Percentiles rank a stretch among this genome's conserved stretches.
phyloP scores from a whole-genome alignment of 1,140 invertebrate species.

The Hetaerina americana region DNA sequence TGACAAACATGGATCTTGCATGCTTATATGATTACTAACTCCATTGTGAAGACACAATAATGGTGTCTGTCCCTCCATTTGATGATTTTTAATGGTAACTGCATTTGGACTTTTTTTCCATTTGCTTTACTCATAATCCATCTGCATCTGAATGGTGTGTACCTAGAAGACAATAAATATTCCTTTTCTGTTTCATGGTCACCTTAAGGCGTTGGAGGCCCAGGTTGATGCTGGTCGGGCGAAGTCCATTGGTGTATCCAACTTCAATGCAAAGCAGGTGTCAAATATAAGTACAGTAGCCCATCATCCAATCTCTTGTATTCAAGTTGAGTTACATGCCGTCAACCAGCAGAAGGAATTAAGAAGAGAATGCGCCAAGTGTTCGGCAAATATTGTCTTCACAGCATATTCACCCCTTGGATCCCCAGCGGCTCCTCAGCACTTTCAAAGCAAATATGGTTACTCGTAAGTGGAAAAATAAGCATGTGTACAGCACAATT shows the following conservation, averaged over 20 bases:
- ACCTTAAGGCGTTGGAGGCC: slow-evolving; percentile 37
- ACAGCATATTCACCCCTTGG: slow-evolving; percentile 36
- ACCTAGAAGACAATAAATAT: too few relatives aligned
- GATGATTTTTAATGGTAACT: too few relatives aligned
- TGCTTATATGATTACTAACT: too few relatives aligned
- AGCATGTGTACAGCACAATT: too few relatives aligned
- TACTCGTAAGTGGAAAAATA: slow-evolving; percentile 29
- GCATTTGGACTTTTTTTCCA: too few relatives aligned
- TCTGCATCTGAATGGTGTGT: too few relatives aligned
- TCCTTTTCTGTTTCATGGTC: too few relatives aligned
- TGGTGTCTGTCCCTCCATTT: too few relatives aligned
- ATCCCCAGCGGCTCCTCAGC: slow-evolving; percentile 30
- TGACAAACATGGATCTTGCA: too few relatives aligned
- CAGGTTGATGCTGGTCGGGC: slow-evolving; percentile 29
- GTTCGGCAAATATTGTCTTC: slow-evolving; percentile 25
- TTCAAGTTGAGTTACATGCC: slow-evolving; percentile 34
- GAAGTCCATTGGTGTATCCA: slow-evolving; percentile 24
- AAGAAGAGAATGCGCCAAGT: slow-evolving; percentile 26
- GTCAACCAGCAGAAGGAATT: slow-evolving; percentile 34
- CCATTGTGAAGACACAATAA: too few relatives aligned
- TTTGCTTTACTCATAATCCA: too few relatives aligned
- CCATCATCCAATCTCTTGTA: not conserved
- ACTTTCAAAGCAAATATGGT: slow-evolving; percentile 36
- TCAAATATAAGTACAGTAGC: slow-evolving; percentile 5
- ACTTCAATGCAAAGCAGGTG: slow-evolving; percentile 19